These are phyloP conservation scores for Pterocles gutturalis DNA, from an alignment of 2,113 vertebrate genomes.

Conservation along the genomic window DNA sequence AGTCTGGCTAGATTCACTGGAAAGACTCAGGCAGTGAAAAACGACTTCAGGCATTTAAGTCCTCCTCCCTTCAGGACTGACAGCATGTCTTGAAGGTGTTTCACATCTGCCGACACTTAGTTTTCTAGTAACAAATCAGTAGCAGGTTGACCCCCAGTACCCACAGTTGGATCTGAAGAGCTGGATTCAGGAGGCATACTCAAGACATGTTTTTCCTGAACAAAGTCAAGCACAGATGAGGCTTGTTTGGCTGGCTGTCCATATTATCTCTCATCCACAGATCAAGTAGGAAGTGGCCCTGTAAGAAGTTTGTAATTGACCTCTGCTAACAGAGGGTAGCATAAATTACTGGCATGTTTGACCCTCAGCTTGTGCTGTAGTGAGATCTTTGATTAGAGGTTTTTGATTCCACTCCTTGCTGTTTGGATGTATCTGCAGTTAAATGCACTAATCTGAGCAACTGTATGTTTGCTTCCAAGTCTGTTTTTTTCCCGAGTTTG, in stretches of 20 bases:
- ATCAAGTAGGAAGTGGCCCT: neutral
- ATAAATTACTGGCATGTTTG: neutral
- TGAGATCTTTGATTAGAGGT: neutral
- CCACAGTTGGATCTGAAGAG: neutral
- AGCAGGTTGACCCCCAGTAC: accelerated
- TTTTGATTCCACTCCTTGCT: neutral
- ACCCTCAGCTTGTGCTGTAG: neutral
- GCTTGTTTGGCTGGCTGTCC: neutral
- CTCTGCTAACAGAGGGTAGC: neutral
- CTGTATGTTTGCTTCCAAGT: neutral
- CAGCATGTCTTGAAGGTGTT: neutral
- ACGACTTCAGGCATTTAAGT: neutral
- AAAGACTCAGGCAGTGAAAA: neutral
- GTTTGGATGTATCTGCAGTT: neutral
- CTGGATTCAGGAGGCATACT: neutral
- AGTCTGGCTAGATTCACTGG: neutral
- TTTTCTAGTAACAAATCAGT: neutral
- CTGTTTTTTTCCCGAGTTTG: neutral
- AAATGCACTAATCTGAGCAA: neutral
- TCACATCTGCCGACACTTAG: neutral
- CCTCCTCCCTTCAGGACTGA: neutral
- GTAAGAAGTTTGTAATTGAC: neutral
- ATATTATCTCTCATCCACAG: neutral
- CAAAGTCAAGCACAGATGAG: neutral
- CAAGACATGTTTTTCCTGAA: neutral